Conservation (phyloP, 2,113 vertebrate genomes). For the Ia io region DNA sequence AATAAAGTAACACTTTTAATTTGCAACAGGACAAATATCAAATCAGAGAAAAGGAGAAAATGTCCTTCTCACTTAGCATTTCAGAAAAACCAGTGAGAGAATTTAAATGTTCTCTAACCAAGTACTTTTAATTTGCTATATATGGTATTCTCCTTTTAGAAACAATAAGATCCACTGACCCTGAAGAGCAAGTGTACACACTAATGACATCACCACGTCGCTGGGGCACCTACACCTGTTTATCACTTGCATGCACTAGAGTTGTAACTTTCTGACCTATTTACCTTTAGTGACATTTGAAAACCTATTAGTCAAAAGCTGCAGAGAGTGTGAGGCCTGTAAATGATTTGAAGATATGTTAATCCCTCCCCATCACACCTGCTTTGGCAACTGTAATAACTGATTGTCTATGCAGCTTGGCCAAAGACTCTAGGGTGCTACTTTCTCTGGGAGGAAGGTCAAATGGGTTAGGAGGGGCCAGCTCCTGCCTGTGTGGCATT, state of each 20-base stretch:
- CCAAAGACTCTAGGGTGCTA: slow-evolving; percentile 80
- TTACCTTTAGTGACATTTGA: slow-evolving; percentile 86
- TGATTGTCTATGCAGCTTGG: slow-evolving; percentile 90
- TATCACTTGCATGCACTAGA: slow-evolving; percentile 79
- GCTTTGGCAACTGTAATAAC: slow-evolving; percentile 92
- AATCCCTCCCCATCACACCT: slow-evolving; percentile 90
- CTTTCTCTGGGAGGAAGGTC: slow-evolving; percentile 84
- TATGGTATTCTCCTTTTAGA: slow-evolving; percentile 76
- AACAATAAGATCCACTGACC: slow-evolving; percentile 79
- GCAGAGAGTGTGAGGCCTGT: slow-evolving; percentile 79
- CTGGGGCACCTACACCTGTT: slow-evolving; percentile 87
- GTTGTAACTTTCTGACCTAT: slow-evolving; percentile 89
- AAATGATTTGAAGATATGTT: slow-evolving; percentile 85
- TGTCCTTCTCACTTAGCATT: neutral
- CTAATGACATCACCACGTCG: slow-evolving; percentile 83
- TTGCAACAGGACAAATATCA: neutral
- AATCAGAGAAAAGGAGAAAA: neutral
- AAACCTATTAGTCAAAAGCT: slow-evolving; percentile 88
- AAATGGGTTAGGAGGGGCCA: slow-evolving; percentile 83
- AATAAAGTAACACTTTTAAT: neutral
- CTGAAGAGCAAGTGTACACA: slow-evolving; percentile 79
- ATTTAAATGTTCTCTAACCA: slow-evolving; percentile 66
- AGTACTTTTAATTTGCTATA: slow-evolving; percentile 69
- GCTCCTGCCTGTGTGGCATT: slow-evolving; percentile 86
- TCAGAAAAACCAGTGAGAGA: slow-evolving; percentile 49